phyloP scores from a whole-genome alignment of 2,113 vertebrate genomes.

The Lanius collurio region DNA sequence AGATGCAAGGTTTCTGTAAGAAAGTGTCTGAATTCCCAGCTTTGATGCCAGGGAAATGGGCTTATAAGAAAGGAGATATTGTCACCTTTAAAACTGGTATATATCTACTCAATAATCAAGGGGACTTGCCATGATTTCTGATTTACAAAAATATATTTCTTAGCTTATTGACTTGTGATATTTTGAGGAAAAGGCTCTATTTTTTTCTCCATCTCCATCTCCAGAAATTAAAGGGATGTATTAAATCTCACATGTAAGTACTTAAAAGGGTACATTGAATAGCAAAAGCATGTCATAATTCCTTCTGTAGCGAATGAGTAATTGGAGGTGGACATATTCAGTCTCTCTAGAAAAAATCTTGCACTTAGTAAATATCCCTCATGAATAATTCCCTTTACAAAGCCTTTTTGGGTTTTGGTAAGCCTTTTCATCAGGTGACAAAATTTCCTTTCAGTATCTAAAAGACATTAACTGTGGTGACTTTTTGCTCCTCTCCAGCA shows the following conservation, averaged over 20 bases:
- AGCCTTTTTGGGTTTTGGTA: neutral
- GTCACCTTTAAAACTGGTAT: neutral
- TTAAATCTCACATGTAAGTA: neutral
- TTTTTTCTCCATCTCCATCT: neutral
- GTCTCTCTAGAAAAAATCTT: neutral
- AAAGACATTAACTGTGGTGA: neutral
- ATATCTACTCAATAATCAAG: neutral
- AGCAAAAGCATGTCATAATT: neutral
- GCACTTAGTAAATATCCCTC: neutral
- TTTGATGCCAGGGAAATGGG: neutral
- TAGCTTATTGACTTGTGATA: neutral
- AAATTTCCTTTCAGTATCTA: neutral
- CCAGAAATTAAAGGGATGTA: neutral
- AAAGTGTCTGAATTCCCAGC: neutral
- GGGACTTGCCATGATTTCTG: neutral
- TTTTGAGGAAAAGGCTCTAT: neutral
- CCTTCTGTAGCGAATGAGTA: neutral
- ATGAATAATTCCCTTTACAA: neutral
- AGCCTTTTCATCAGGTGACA: neutral
- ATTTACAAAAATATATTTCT: neutral
- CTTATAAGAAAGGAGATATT: neutral
- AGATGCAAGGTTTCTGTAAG: neutral
- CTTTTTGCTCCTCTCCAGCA: neutral
- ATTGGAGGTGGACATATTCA: neutral
- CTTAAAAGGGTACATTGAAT: neutral